Percentiles rank a stretch among this genome's conserved stretches.
Evolutionary conservation across 2,888 invertebrate species (phyloP).

Genomic region (Hecatera dysodea): DNA sequence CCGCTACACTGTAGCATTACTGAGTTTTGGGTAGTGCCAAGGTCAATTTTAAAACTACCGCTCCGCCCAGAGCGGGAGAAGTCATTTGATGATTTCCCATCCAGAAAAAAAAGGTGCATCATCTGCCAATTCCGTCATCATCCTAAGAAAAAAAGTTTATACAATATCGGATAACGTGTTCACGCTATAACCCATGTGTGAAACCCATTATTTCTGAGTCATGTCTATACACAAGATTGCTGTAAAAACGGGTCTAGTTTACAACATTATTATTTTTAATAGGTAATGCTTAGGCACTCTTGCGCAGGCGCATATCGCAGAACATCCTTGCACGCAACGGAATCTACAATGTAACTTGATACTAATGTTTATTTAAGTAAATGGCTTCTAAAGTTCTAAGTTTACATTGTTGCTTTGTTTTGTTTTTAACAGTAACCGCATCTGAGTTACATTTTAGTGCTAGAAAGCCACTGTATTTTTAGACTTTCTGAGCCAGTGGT

Average conservation of each 20-base stretch:
- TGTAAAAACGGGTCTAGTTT: constrained; percentile 12
- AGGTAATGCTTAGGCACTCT: constrained; percentile 13
- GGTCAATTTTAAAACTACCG: no score
- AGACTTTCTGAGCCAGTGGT: background rate
- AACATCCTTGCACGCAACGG: constrained; percentile 38
- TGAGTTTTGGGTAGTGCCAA: background rate
- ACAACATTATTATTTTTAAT: constrained; percentile 23
- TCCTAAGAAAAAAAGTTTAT: constrained; percentile 9
- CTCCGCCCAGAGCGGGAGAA: no score
- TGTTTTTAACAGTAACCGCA: constrained; percentile 17
- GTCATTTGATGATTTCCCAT: no score
- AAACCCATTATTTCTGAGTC: constrained; percentile 30
- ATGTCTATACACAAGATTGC: constrained; percentile 19
- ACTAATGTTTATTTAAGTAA: constrained; percentile 46
- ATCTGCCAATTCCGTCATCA: background rate
- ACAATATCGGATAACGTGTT: constrained; percentile 27
- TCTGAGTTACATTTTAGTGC: constrained; percentile 20
- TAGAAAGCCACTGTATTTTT: constrained; percentile 8
- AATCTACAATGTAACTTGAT: constrained; percentile 46
- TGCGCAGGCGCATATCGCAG: constrained; percentile 24
- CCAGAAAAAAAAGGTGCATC: background rate
- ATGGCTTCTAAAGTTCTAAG: constrained; percentile 29
- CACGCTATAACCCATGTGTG: constrained; percentile 9
- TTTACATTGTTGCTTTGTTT: constrained; percentile 40
- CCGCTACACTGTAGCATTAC: background rate